Percentiles rank a stretch among this genome's conserved stretches.
Evolutionary conservation across 2,113 vertebrate genomes (phyloP).

Genomic region (Ifrita kowaldi): DNA sequence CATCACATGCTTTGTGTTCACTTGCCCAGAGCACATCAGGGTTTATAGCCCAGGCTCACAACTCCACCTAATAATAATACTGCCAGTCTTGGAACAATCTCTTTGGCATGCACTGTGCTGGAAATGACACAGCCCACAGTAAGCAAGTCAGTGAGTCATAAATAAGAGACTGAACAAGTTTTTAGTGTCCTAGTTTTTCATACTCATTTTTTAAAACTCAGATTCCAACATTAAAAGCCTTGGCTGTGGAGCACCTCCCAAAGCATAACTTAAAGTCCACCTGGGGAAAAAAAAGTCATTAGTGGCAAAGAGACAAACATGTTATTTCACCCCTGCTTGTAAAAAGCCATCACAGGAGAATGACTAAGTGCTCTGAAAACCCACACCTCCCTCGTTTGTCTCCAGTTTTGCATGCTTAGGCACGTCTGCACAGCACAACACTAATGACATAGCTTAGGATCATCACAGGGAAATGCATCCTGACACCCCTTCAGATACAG

Average conservation of each 20-base stretch:
- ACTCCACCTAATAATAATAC: background rate
- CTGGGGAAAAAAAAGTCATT: background rate
- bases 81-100: background rate
- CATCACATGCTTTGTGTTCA: background rate
- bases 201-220: background rate
- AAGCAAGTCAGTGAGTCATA: background rate
- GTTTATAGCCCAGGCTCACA: background rate
- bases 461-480: background rate
- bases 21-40: background rate
- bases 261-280: background rate
- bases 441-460: background rate
- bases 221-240: background rate
- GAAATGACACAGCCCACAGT: background rate
- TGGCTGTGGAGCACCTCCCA: background rate
- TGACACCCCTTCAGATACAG: background rate
- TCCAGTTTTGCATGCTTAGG: background rate
- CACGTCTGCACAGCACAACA: background rate
- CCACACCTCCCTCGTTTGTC: background rate
- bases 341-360: background rate
- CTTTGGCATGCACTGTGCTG: background rate
- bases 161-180: background rate
- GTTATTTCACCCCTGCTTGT: background rate
- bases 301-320: background rate
- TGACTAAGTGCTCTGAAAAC: background rate
- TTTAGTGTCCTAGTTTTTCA: background rate